Conservation (phyloP, 53 echinoderm and acorn worm species). For the Zoroaster sp. region DNA sequence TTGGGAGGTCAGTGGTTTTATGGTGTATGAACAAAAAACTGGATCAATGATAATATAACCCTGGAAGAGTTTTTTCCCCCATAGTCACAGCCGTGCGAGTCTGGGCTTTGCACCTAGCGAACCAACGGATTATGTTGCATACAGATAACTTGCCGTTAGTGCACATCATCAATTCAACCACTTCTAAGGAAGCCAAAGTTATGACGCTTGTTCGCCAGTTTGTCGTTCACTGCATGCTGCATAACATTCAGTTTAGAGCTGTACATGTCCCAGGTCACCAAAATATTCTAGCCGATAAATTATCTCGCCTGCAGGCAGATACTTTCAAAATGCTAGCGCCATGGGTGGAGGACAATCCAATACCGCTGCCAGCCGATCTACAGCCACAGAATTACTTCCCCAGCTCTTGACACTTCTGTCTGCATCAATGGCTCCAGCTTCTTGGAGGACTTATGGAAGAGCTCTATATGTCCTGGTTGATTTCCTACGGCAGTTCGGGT, state of each 20-base stretch:
- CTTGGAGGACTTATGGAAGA: neutral
- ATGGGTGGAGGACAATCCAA: neutral
- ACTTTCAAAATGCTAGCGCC: neutral
- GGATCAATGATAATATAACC: neutral
- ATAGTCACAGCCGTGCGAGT: neutral
- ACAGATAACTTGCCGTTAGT: neutral
- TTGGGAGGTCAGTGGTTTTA: neutral
- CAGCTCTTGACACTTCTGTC: neutral
- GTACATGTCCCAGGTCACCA: neutral
- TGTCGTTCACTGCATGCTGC: neutral
- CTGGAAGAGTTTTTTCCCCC: neutral
- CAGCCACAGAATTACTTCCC: constrained; percentile 4
- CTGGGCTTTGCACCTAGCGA: neutral
- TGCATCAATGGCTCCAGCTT: neutral
- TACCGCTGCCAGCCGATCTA: neutral
- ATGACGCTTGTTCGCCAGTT: neutral
- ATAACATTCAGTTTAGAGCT: neutral
- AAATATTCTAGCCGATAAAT: neutral
- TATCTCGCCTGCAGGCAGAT: neutral
- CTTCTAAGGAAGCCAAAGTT: neutral
- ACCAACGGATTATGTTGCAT: neutral
- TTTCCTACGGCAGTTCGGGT: neutral
- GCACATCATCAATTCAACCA: neutral
- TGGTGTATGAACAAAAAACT: neutral
- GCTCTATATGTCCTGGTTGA: neutral